Conservation (phyloP, 2,797 vertebrate genomes). For the Tamandua tetradactyla region DNA sequence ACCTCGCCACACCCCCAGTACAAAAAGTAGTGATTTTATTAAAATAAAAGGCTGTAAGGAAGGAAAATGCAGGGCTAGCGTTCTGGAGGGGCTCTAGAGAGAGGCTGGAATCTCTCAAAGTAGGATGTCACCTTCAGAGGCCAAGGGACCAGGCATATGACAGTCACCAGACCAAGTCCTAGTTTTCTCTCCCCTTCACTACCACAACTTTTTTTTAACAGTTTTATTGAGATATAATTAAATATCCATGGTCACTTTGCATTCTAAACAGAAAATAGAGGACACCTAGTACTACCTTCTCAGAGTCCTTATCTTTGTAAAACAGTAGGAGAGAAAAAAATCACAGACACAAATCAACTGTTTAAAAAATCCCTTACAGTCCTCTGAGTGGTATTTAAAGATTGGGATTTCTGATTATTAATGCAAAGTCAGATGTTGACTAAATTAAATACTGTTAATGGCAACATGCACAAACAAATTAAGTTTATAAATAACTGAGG, state of each 20-base stretch:
- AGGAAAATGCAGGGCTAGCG: not conserved
- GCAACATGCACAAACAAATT: conserved; percentile 74
- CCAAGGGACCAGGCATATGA: not conserved
- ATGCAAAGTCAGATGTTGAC: conserved; percentile 71
- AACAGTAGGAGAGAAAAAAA: conserved; percentile 6
- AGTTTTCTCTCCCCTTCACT: not conserved
- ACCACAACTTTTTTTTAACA: not conserved
- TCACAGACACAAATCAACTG: conserved; percentile 51
- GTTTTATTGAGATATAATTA: conserved; percentile 8
- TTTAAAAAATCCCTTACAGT: conserved; percentile 71
- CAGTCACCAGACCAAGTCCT: not conserved
- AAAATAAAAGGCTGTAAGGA: not conserved
- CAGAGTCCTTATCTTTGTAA: conserved; percentile 42
- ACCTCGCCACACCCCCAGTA: not conserved
- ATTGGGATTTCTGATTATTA: conserved; percentile 60
- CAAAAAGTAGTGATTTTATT: not conserved
- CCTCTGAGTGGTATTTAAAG: conserved; percentile 74
- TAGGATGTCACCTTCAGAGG: not conserved
- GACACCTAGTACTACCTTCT: not conserved
- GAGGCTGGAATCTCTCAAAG: not conserved
- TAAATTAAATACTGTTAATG: conserved; percentile 65
- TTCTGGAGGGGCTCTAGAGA: not conserved
- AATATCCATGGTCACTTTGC: not conserved
- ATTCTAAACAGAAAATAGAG: conserved; percentile 16
- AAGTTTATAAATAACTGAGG: conserved; percentile 58